phyloP scores from a whole-genome alignment of 1,140 invertebrate species.

The Scaptomyza graminum region DNA sequence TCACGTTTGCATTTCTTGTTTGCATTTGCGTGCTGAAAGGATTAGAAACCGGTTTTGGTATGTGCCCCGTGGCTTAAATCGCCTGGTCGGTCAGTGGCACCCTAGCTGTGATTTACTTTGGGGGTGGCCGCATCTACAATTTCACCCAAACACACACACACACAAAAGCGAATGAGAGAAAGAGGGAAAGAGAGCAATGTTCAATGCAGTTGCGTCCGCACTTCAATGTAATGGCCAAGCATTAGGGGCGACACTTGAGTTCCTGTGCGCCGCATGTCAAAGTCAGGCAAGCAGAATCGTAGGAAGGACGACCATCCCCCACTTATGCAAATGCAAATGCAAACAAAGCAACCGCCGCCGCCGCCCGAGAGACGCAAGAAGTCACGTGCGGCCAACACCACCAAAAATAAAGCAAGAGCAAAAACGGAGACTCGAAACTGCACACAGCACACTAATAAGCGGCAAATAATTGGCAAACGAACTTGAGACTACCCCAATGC shows the following conservation, averaged over 20 bases:
- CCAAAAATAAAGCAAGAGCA: constrained; percentile 25
- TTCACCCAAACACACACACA: constrained; percentile 11
- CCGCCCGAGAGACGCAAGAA: constrained; percentile 59
- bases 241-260: constrained; percentile 53
- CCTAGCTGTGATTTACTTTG: constrained; percentile 40
- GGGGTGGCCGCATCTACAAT: constrained; percentile 33
- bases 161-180: neutral
- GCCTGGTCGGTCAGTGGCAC: constrained; percentile 42
- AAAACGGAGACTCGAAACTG: constrained; percentile 14
- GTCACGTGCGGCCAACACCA: constrained; percentile 70
- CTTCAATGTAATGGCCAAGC: constrained; percentile 41
- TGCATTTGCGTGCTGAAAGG: constrained; percentile 48
- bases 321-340: constrained; percentile 74
- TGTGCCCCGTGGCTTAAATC: constrained; percentile 17
- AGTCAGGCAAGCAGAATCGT: constrained; percentile 36
- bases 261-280: constrained; percentile 56
- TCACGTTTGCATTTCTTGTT: neutral
- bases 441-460: constrained; percentile 67
- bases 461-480: constrained; percentile 81
- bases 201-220: constrained; percentile 37
- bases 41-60: constrained; percentile 48
- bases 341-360: constrained; percentile 66
- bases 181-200: neutral
- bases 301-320: constrained; percentile 20
- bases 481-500: constrained; percentile 80